Conservation (phyloP, 2,888 invertebrate species). For the Alloscopus bannaensis region DNA sequence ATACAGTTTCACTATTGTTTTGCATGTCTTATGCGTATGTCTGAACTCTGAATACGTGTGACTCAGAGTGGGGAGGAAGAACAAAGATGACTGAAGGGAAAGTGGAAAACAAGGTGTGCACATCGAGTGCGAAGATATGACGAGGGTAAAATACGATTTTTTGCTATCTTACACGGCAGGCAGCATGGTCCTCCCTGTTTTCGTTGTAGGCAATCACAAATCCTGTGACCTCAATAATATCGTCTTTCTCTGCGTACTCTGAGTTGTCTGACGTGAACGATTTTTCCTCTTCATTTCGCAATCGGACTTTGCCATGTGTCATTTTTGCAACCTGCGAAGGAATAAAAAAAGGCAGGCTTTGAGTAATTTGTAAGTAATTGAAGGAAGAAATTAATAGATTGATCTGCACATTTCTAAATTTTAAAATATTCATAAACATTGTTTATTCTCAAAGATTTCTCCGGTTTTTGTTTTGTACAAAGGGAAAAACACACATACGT, state of each 20-base stretch:
- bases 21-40: too few relatives aligned
- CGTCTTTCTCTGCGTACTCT: conserved; percentile 62
- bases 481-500: too few relatives aligned
- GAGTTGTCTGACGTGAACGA: conserved; percentile 53
- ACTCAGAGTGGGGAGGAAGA: too few relatives aligned
- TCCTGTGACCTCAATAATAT: conserved; percentile 56
- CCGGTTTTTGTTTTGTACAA: not conserved
- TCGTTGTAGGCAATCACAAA: conserved; percentile 55
- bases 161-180: conserved; percentile 54
- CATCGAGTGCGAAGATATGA: not conserved
- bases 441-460: not conserved
- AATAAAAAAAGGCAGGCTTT: not conserved
- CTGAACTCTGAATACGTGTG: too few relatives aligned
- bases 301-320: conserved; percentile 64
- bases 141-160: not conserved
- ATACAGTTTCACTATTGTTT: too few relatives aligned
- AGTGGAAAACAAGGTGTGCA: not conserved
- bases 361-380: too few relatives aligned
- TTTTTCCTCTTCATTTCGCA: conserved; percentile 65
- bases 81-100: not conserved
- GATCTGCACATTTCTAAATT: too few relatives aligned
- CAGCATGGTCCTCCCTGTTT: conserved; percentile 55
- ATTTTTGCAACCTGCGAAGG: conserved; percentile 60
- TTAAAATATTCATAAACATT: not conserved
- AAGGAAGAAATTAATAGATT: too few relatives aligned